Percentiles rank a stretch among this genome's conserved stretches.
Conservation (phyloP, 2,888 invertebrate genomes). For the Cryptophagus acutangulus region DNA sequence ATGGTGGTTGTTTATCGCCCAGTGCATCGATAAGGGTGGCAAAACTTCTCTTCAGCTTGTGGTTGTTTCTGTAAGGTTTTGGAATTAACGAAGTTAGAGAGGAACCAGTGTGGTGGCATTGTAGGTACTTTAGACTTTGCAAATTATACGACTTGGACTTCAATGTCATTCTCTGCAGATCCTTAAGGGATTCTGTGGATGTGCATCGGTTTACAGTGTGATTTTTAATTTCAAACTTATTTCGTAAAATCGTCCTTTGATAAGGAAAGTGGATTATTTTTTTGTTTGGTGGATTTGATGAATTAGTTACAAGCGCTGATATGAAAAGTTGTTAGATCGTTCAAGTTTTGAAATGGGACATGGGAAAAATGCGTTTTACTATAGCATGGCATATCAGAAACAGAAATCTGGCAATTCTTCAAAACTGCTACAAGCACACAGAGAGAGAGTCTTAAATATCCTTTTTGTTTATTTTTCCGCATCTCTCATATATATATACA, state of each 20-base stretch:
- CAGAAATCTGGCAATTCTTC: conserved; percentile 36
- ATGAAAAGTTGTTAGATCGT: conserved; percentile 39
- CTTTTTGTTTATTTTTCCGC: conserved; percentile 27
- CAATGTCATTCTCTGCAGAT: conserved; percentile 6
- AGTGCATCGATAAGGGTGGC: too few species aligned
- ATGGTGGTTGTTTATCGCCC: background rate
- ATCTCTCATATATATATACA: conserved; percentile 5
- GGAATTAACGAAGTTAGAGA: conserved; percentile 12
- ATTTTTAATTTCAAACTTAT: too few species aligned
- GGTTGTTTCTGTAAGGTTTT: conserved; percentile 11
- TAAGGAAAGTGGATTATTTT: too few species aligned
- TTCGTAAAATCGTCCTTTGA: too few species aligned
- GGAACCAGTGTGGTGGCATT: conserved; percentile 8
- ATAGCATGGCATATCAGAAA: conserved; percentile 35
- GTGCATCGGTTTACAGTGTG: too few species aligned
- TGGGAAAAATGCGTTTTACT: conserved; percentile 30
- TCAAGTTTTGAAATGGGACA: conserved; percentile 35
- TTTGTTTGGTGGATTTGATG: too few species aligned
- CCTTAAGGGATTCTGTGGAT: too few species aligned
- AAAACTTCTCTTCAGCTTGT: conserved; percentile 10
- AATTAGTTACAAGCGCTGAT: conserved; percentile 39
- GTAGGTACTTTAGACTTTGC: conserved; percentile 8
- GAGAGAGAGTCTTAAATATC: conserved; percentile 13
- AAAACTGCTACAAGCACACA: too few species aligned
- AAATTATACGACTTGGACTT: conserved; percentile 11